Evolutionary conservation across 2,113 vertebrate species (phyloP).

Genomic region (Strigops habroptila): DNA sequence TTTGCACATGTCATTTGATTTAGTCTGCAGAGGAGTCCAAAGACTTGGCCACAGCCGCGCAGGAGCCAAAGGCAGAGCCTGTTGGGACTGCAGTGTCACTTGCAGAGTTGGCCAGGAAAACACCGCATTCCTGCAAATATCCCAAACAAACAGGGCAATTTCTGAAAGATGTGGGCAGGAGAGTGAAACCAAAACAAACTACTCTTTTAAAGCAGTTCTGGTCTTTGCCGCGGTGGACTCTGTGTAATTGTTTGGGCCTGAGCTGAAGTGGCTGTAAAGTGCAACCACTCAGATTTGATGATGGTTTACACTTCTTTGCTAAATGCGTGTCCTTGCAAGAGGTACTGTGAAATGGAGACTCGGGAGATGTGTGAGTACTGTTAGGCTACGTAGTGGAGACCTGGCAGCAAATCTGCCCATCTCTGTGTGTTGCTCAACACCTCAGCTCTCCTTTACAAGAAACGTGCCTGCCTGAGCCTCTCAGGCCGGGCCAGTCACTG

Average conservation of each 20-base stretch:
- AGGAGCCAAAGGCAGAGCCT: neutral
- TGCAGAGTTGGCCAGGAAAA: neutral
- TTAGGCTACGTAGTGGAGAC: neutral
- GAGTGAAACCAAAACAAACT: constrained; percentile 27
- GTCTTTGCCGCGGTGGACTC: neutral
- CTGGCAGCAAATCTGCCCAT: neutral
- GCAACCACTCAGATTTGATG: constrained; percentile 1
- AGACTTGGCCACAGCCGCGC: neutral
- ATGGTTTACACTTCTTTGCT: neutral
- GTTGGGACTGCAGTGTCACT: neutral
- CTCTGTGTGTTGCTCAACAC: neutral
- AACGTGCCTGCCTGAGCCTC: neutral
- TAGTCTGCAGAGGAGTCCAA: neutral
- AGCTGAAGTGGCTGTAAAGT: constrained; percentile 44
- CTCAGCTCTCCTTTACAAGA: neutral
- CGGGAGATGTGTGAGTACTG: neutral
- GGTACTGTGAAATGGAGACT: neutral
- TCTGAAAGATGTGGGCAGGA: neutral
- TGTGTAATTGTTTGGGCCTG: neutral
- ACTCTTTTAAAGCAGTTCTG: neutral
- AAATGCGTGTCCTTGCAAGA: neutral
- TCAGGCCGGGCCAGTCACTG: neutral
- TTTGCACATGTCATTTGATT: neutral
- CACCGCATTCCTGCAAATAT: neutral
- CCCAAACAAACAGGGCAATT: neutral